phyloP scores from a whole-genome alignment of 2,888 invertebrate genomes.

The Pammene aurita region DNA sequence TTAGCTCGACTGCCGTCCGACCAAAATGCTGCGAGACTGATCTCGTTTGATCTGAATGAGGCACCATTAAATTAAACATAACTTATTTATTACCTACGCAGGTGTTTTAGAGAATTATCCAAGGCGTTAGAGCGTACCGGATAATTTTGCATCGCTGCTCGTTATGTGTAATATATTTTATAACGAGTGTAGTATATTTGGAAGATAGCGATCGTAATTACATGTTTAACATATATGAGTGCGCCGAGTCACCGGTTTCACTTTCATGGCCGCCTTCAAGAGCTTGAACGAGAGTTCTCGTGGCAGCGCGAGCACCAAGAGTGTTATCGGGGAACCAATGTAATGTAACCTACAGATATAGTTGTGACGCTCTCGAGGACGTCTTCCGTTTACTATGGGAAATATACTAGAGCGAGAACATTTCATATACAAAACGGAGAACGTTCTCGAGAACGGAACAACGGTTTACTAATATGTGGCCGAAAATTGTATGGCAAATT shows the following conservation, averaged over 20 bases:
- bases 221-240: slow-evolving; percentile 8
- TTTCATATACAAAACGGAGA: too few relatives aligned
- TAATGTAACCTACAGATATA: too few relatives aligned
- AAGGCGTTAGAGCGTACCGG: not conserved
- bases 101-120: not conserved
- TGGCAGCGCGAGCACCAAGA: not conserved
- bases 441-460: too few relatives aligned
- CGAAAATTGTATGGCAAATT: too few relatives aligned
- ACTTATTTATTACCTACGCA: not conserved
- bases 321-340: not conserved
- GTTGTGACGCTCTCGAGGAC: too few relatives aligned
- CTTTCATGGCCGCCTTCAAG: slow-evolving; percentile 8
- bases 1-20: too few relatives aligned
- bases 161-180: not conserved
- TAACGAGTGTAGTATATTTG: not conserved
- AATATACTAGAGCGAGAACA: too few relatives aligned
- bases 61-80: not conserved
- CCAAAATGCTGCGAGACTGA: too few relatives aligned
- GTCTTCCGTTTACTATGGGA: too few relatives aligned
- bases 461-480: too few relatives aligned
- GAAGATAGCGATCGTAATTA: slow-evolving; percentile 13
- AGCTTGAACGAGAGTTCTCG: not conserved
- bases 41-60: too few relatives aligned
- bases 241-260: slow-evolving; percentile 15
- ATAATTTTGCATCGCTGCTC: not conserved